Evolutionary conservation across 2,113 vertebrate species (phyloP).

Genomic region (Tachuris rubrigastra): DNA sequence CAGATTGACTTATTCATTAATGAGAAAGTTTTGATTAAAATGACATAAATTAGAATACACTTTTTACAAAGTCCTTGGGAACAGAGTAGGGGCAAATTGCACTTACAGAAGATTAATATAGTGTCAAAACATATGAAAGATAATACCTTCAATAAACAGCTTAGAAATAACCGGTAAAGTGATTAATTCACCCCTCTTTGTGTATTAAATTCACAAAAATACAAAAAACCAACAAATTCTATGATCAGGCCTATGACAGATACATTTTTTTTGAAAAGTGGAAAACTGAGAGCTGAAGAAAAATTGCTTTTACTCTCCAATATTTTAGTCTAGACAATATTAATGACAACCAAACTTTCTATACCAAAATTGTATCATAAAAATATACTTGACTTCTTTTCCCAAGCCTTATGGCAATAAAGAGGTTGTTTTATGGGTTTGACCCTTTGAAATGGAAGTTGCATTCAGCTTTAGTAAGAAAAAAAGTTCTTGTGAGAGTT

Average conservation of each 20-base stretch:
- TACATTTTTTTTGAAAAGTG: neutral
- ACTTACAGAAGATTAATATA: neutral
- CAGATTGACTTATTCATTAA: neutral
- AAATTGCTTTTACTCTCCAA: neutral
- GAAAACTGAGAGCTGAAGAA: neutral
- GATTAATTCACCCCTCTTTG: neutral
- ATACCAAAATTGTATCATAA: neutral
- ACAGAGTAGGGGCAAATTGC: rapidly evolving
- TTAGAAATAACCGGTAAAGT: neutral
- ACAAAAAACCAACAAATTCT: neutral
- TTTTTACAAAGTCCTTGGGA: neutral
- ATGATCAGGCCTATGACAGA: rapidly evolving
- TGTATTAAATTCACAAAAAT: neutral
- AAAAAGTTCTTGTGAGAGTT: neutral
- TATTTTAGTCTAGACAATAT: neutral
- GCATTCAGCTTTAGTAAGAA: rapidly evolving
- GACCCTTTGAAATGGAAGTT: neutral
- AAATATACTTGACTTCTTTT: neutral
- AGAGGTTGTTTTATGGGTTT: neutral
- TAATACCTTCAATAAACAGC: neutral
- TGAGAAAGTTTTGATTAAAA: neutral
- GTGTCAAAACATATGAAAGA: neutral
- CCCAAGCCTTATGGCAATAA: neutral
- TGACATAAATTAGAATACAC: neutral
- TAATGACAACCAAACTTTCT: neutral